Evolutionary conservation across 1,140 invertebrate genomes (phyloP).

Genomic region (Zaprionus taronus): DNA sequence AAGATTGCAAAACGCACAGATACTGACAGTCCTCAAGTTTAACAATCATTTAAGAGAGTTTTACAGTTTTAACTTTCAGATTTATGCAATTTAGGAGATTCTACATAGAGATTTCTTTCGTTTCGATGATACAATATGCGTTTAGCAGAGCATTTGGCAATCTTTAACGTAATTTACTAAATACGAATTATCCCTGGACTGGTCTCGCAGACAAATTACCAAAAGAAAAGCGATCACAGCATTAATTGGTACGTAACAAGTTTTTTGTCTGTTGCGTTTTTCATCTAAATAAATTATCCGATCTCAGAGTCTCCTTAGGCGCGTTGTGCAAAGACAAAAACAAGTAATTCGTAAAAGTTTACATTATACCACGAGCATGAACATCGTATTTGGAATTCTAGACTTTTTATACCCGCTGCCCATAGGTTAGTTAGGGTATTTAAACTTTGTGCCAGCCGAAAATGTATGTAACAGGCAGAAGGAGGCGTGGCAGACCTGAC

Average conservation of each 20-base stretch:
- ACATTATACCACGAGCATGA: slow-evolving; percentile 10
- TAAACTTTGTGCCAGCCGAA: no score
- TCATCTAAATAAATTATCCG: slow-evolving; percentile 24
- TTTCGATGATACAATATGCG: slow-evolving; percentile 3
- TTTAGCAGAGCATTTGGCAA: slow-evolving; percentile 7
- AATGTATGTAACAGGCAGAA: no score
- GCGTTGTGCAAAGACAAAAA: slow-evolving; percentile 20
- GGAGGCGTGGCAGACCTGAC: no score
- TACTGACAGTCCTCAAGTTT: background rate
- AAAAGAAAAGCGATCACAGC: slow-evolving; percentile 25
- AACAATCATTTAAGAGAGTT: background rate
- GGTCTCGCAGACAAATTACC: slow-evolving; percentile 18
- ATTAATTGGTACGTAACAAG: slow-evolving; percentile 29
- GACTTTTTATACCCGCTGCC: background rate
- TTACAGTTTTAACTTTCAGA: background rate
- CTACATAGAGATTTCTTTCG: background rate
- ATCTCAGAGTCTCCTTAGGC: background rate
- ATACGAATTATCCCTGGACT: slow-evolving; percentile 18
- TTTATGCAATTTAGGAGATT: background rate
- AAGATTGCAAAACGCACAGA: background rate
- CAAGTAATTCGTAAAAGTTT: slow-evolving; percentile 26
- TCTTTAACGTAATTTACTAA: slow-evolving; percentile 17
- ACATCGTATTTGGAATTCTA: slow-evolving; percentile 30
- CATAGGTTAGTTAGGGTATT: no score
- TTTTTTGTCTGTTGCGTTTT: slow-evolving; percentile 9